Evolutionary conservation across 2,113 vertebrate species (phyloP).

Genomic region (Cyanoderma ruficeps): DNA sequence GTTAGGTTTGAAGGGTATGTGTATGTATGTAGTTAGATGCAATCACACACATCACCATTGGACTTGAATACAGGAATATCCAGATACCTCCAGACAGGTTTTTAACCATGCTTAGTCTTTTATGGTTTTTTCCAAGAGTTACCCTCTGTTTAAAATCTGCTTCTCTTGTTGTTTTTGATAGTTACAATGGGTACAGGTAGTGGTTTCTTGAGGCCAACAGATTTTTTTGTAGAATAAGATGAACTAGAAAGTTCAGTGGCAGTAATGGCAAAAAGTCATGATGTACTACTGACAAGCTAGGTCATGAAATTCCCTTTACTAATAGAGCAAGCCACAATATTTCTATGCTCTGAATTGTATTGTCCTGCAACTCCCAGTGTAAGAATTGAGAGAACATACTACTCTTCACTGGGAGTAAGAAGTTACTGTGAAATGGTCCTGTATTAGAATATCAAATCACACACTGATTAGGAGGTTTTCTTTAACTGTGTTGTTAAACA

Average conservation of each 20-base stretch:
- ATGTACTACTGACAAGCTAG: not conserved
- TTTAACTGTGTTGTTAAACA: not conserved
- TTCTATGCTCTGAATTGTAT: not conserved
- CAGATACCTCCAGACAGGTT: not conserved
- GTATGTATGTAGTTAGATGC: not conserved
- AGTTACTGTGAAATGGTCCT: not conserved
- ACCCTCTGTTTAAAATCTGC: not conserved
- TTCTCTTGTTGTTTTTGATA: not conserved
- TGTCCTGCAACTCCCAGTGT: not conserved
- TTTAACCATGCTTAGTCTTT: not conserved
- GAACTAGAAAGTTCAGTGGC: not conserved
- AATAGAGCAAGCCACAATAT: not conserved
- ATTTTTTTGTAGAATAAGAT: not conserved
- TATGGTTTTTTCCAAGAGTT: not conserved
- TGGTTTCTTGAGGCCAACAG: not conserved
- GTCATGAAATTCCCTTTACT: not conserved
- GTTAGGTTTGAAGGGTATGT: not conserved
- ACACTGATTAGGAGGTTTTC: fast-evolving
- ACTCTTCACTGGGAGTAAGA: not conserved
- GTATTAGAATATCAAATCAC: not conserved
- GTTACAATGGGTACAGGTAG: not conserved
- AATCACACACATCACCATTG: not conserved
- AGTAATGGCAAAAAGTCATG: not conserved
- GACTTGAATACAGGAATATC: not conserved
- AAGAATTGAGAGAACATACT: not conserved